These are phyloP conservation scores for Nasonovia ribisnigri DNA, from an alignment of 2,888 invertebrate species.

Conservation along the genomic window DNA sequence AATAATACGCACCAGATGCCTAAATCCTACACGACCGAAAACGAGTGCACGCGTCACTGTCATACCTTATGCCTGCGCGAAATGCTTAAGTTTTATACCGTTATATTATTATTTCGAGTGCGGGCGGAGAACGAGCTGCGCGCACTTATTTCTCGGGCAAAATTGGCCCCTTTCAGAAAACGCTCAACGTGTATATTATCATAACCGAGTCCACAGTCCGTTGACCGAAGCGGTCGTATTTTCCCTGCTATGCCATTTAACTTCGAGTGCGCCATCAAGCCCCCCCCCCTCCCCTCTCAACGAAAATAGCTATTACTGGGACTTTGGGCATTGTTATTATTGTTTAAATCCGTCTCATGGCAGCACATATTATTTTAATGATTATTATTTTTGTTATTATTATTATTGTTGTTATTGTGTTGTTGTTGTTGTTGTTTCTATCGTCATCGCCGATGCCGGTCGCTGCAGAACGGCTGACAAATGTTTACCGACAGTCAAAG, in stretches of 20 bases:
- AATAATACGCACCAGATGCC: not conserved
- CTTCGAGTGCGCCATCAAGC: not conserved
- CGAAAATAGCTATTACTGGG: not conserved
- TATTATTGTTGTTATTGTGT: not conserved
- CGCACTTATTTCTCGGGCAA: not conserved
- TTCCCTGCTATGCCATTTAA: not conserved
- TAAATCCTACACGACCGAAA: not conserved
- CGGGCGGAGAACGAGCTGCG: not conserved
- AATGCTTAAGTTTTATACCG: not conserved
- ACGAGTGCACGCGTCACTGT: not conserved
- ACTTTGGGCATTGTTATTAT: not conserved
- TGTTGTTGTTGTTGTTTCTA: not conserved
- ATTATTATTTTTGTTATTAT: not conserved
- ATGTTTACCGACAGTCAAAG: not conserved
- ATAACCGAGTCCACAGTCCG: not conserved
- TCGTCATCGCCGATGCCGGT: not conserved
- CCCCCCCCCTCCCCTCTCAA: not conserved
- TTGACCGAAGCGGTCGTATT: not conserved
- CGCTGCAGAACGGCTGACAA: not conserved
- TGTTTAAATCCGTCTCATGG: not conserved
- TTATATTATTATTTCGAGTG: not conserved
- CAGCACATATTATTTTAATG: not conserved
- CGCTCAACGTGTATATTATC: not conserved
- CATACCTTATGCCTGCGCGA: not conserved
- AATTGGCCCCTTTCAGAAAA: not conserved